Evolutionary conservation across 2,888 invertebrate species (phyloP).

Genomic region (Melinopterus prodromus): DNA sequence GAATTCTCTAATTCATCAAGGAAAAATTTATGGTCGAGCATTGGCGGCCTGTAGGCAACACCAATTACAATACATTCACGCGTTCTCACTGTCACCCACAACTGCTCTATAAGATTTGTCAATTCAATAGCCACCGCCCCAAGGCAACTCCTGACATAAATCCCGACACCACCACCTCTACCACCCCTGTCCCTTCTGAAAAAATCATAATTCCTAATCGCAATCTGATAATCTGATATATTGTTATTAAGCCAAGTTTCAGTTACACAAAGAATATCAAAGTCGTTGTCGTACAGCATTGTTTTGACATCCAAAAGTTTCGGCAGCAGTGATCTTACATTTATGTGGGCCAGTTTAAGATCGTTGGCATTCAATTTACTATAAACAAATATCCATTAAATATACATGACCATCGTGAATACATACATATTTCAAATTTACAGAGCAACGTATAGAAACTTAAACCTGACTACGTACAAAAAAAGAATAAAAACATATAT

Average conservation of each 20-base stretch:
- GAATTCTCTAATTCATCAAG: conserved; percentile 20
- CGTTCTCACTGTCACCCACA: conserved; percentile 14
- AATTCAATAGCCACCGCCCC: neutral
- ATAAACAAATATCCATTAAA: too few species aligned
- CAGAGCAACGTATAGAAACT: too few species aligned
- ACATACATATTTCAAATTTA: too few species aligned
- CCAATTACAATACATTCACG: neutral
- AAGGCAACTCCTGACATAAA: neutral
- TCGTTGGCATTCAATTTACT: too few species aligned
- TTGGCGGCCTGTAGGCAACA: conserved; percentile 18
- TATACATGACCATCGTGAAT: too few species aligned
- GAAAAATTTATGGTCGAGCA: neutral
- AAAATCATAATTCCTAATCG: neutral
- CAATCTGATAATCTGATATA: neutral
- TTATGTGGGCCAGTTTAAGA: neutral
- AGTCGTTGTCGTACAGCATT: neutral
- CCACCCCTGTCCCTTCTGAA: neutral
- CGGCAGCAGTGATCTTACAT: neutral
- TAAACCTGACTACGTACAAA: too few species aligned
- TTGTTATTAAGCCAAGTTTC: neutral
- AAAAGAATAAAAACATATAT: too few species aligned
- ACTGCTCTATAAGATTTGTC: conserved; percentile 15
- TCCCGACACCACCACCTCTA: conserved; percentile 9
- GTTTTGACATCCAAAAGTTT: neutral
- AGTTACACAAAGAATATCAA: too few species aligned